Evolutionary conservation across 2,797 vertebrate genomes (phyloP).

Genomic region (Molossus alvarezi): DNA sequence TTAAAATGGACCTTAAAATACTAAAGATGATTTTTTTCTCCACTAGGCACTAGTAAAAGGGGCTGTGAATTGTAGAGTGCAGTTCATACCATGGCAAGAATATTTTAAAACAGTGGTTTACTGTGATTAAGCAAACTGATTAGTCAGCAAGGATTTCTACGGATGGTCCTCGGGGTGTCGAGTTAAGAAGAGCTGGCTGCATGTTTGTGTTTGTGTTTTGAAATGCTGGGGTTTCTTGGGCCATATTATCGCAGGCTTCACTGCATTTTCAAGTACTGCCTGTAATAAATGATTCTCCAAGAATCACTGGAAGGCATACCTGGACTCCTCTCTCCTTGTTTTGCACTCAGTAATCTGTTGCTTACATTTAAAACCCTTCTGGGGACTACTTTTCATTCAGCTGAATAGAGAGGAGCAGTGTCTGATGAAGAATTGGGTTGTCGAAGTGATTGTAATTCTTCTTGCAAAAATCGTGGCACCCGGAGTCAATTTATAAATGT

Average conservation of each 20-base stretch:
- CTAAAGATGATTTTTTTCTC: neutral
- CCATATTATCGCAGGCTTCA: neutral
- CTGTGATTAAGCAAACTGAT: neutral
- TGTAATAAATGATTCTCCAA: slow-evolving; percentile 39
- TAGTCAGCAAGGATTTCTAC: slow-evolving; percentile 1
- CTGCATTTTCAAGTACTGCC: slow-evolving; percentile 48
- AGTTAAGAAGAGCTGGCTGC: neutral
- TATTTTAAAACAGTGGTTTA: slow-evolving; percentile 45
- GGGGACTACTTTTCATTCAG: slow-evolving; percentile 54
- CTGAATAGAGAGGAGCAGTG: neutral
- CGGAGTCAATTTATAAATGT: neutral
- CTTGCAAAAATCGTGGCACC: slow-evolving; percentile 44
- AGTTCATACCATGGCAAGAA: neutral
- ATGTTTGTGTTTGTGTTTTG: slow-evolving; percentile 1
- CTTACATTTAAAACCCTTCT: slow-evolving; percentile 61
- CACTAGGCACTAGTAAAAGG: neutral
- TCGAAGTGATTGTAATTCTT: slow-evolving; percentile 28
- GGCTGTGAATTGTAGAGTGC: neutral
- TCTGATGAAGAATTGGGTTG: slow-evolving; percentile 30
- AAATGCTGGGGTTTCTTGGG: slow-evolving; percentile 35
- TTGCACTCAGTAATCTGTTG: slow-evolving; percentile 47
- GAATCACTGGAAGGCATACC: neutral
- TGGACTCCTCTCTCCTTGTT: slow-evolving; percentile 18
- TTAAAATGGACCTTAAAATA: neutral
- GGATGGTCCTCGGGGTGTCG: neutral